phyloP scores from a whole-genome alignment of 1,140 invertebrate species.

The Oreohelix idahoensis region DNA sequence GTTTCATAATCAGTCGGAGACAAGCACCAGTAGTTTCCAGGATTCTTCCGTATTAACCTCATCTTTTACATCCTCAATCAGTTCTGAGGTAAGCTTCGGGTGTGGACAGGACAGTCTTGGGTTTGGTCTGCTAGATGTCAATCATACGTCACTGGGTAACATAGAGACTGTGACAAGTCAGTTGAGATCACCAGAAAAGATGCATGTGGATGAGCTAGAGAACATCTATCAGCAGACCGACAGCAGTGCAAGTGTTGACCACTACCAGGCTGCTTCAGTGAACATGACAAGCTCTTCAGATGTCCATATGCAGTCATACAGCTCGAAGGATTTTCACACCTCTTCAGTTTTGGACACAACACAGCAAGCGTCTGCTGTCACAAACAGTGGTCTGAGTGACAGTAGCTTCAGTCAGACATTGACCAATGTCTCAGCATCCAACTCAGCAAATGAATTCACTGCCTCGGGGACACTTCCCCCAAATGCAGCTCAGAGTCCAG shows the following conservation, averaged over 20 bases:
- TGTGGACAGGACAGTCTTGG: not conserved
- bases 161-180: not conserved
- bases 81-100: not conserved
- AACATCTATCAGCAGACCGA: not conserved
- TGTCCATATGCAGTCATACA: not conserved
- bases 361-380: not conserved
- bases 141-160: not conserved
- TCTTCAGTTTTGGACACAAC: no score
- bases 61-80: conserved; percentile 2
- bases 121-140: not conserved
- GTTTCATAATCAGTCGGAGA: not conserved
- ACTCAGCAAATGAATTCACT: not conserved
- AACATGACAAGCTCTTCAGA: not conserved
- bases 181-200: conserved; percentile 31
- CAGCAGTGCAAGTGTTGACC: not conserved
- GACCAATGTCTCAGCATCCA: not conserved
- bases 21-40: conserved; percentile 3
- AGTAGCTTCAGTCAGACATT: not conserved
- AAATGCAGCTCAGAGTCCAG: not conserved
- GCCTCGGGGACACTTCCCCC: no score
- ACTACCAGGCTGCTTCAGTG: not conserved
- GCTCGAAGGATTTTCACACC: not conserved
- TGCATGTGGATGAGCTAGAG: conserved; percentile 36
- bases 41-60: conserved; percentile 8
- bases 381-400: not conserved